Evolutionary conservation across 64 coral and sea anemone genomes (phyloP).

Genomic region (Actinia tenebrosa): DNA sequence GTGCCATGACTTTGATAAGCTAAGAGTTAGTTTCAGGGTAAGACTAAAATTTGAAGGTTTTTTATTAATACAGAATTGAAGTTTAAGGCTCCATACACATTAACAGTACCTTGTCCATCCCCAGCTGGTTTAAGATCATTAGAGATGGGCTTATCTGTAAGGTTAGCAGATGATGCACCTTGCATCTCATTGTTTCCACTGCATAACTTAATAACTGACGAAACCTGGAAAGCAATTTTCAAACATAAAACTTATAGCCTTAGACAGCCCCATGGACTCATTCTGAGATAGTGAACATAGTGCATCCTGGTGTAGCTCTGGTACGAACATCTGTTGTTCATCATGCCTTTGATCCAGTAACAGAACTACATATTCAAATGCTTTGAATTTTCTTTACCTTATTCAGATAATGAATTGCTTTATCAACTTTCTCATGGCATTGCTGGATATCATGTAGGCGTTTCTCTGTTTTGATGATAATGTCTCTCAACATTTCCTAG

Average conservation of each 20-base stretch:
- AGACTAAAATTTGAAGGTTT: background rate
- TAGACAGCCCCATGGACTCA: too few relatives aligned
- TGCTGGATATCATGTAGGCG: slow-evolving; percentile 8
- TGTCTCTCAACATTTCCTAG: background rate
- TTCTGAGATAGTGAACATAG: too few relatives aligned
- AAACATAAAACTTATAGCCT: too few relatives aligned
- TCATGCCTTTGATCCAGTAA: too few relatives aligned
- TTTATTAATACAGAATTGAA: background rate
- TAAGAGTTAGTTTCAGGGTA: background rate
- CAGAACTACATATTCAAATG: background rate
- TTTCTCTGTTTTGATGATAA: background rate
- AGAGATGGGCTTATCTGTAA: too few relatives aligned
- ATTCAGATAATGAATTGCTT: background rate
- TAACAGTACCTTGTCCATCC: background rate
- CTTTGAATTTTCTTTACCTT: background rate
- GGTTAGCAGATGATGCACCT: background rate
- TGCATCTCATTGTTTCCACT: background rate
- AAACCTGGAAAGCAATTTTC: background rate
- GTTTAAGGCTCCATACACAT: too few relatives aligned
- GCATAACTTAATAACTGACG: background rate
- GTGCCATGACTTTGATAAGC: too few relatives aligned
- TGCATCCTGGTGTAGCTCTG: too few relatives aligned
- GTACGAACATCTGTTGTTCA: too few relatives aligned
- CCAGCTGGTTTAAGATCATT: background rate
- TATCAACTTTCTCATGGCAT: slow-evolving; percentile 8